phyloP scores from a whole-genome alignment of 2,888 invertebrate genomes.

The Bimastos eiseni region DNA sequence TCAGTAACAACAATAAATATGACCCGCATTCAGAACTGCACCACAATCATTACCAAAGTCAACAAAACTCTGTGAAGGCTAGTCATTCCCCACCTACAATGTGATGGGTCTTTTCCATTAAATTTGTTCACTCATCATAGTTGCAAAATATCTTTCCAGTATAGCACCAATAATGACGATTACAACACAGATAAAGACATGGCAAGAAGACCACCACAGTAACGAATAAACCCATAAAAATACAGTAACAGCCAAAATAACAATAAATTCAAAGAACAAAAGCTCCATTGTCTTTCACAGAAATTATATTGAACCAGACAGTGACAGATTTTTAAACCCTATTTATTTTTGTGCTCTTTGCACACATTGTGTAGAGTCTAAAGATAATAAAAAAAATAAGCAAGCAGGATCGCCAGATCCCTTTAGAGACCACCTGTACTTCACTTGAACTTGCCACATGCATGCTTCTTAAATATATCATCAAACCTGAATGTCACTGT shows the following conservation, averaged over 20 bases:
- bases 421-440: no score
- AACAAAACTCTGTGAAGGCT: not conserved
- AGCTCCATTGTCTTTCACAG: not conserved
- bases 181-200: not conserved
- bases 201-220: not conserved
- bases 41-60: not conserved
- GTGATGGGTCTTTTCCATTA: not conserved
- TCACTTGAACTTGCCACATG: no score
- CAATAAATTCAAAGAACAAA: not conserved
- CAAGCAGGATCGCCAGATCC: no score
- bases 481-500: no score
- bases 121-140: not conserved
- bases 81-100: not conserved
- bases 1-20: no score
- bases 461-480: no score
- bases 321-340: not conserved
- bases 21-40: no score
- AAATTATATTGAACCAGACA: not conserved
- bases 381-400: not conserved
- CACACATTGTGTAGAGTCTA: not conserved
- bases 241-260: not conserved
- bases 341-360: not conserved
- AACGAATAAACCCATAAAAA: not conserved
- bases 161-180: not conserved
- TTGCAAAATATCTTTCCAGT: not conserved